These are phyloP conservation scores for Melanotaenia pygmaea DNA, from an alignment of 2,797 vertebrate genomes.

Conservation along the genomic window DNA sequence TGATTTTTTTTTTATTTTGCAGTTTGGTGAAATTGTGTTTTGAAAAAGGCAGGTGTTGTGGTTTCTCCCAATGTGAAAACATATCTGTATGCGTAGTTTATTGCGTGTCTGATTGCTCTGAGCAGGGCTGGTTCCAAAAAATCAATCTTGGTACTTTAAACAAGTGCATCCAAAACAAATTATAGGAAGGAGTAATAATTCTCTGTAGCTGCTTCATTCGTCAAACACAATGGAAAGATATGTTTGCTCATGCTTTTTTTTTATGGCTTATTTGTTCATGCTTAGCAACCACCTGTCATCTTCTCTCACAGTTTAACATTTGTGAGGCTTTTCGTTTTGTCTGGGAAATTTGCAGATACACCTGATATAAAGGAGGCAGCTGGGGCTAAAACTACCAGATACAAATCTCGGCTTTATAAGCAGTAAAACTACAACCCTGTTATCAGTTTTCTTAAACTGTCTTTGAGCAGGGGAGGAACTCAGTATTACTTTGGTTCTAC, in stretches of 20 bases:
- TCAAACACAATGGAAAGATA: background rate
- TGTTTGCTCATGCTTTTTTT: background rate
- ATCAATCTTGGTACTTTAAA: slow-evolving; percentile 23
- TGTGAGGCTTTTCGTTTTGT: background rate
- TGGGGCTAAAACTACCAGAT: slow-evolving; percentile 20
- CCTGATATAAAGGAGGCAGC: slow-evolving; percentile 23
- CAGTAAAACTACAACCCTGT: slow-evolving; percentile 26
- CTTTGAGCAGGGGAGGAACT: slow-evolving; percentile 16
- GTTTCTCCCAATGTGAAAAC: slow-evolving; percentile 22
- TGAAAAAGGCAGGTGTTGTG: slow-evolving; percentile 31
- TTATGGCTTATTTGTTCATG: background rate
- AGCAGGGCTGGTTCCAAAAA: slow-evolving; percentile 14
- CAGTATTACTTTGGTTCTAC: slow-evolving; percentile 17
- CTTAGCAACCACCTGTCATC: background rate
- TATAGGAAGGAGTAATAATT: background rate
- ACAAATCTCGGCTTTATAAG: slow-evolving; percentile 26
- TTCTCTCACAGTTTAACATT: slow-evolving; percentile 4
- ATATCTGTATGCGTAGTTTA: slow-evolving; percentile 23
- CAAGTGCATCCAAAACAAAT: slow-evolving; percentile 1
- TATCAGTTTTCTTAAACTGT: slow-evolving; percentile 30
- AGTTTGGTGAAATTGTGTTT: slow-evolving; percentile 23
- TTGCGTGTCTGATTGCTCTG: slow-evolving; percentile 22
- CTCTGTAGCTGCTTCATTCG: background rate
- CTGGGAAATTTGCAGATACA: slow-evolving; percentile 13
- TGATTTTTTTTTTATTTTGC: background rate